Evolutionary conservation across 2,113 vertebrate genomes (phyloP).

Genomic region (Paramisgurnus dabryanus): DNA sequence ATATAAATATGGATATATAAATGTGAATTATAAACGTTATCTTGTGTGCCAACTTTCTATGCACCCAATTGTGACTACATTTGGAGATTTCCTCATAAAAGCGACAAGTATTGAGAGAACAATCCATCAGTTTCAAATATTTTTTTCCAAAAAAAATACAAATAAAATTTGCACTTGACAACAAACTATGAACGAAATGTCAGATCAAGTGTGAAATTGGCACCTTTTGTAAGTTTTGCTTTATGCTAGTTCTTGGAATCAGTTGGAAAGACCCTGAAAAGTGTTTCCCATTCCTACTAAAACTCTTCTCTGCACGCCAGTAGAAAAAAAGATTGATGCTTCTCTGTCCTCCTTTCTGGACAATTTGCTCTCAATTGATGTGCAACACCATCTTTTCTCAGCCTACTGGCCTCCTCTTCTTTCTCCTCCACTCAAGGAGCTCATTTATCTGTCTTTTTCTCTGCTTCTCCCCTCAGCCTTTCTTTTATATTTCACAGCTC

Average conservation of each 20-base stretch:
- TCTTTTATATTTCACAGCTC: conserved; percentile 32
- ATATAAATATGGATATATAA: not conserved
- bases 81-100: not conserved
- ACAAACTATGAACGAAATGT: conserved; percentile 13
- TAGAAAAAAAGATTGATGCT: conserved; percentile 31
- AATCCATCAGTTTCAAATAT: not conserved
- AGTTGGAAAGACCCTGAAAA: conserved; percentile 30
- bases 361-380: conserved; percentile 67
- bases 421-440: conserved; percentile 46
- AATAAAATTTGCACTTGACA: conserved; percentile 14
- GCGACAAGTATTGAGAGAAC: not conserved
- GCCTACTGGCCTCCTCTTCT: conserved; percentile 30
- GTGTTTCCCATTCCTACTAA: conserved; percentile 20
- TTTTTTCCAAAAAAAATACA: not conserved
- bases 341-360: conserved; percentile 48
- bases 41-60: not conserved
- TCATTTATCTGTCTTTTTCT: conserved; percentile 43
- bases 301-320: conserved; percentile 15
- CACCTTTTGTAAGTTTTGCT: conserved; percentile 1
- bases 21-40: not conserved
- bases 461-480: conserved; percentile 20
- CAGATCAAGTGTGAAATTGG: conserved; percentile 32
- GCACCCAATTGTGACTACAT: not conserved
- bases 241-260: conserved; percentile 13
- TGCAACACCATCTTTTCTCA: conserved; percentile 42